Base-by-base conservation (phyloP, 2,113 vertebrate genomes). In the Dunckerocampus dactyliophorus region DNA sequence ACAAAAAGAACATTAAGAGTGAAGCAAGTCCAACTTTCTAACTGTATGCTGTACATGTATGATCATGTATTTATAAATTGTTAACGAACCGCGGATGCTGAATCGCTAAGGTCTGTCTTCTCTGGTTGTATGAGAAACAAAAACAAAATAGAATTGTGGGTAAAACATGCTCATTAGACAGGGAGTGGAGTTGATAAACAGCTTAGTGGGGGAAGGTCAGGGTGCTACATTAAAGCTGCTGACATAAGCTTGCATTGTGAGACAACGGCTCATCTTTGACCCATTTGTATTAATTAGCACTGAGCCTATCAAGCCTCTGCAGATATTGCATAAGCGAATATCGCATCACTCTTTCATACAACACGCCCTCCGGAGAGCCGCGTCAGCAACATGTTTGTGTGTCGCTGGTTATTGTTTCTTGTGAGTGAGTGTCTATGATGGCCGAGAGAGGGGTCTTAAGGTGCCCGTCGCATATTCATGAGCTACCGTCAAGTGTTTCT, bases 281-380 rank as follows among this genome's bases (percentile, higher is more conserved):
- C 73, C 67, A 68, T 76, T 75, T 78, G 72, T 75, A 63, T 67
- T 46, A 62, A 83, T 85, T 77, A 84, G 65, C 75, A 82, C 76
- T 64, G 37, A 63, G 69, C 56, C 64, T 24, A 67, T 69, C 76
- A 63, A 63, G 60, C 47, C 61, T 45, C 45, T 8, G 43, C 47
- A 8, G 65, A 71, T 65, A 70, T 68, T 48, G 37, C 74, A 75
- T 48, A 50, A 78, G 64, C 57, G 76, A 67, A 82, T 53, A 34
- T 19, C 4, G 75, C 56, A 67, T 72, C 75, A 67, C 66, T 28
- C 58, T 71, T 45, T 51, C 58, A 66, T 56, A 16, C 39, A n/a
- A 34, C 67, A 68, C 72, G 17, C 52, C 50, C 67, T 62, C 72
- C 56, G 28, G 56, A 63, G 75, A 76, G 68, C 64, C 59, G 67